These are phyloP conservation scores for Agrilus cyanescens DNA, from an alignment of 2,888 invertebrate species.

Conservation along the genomic window DNA sequence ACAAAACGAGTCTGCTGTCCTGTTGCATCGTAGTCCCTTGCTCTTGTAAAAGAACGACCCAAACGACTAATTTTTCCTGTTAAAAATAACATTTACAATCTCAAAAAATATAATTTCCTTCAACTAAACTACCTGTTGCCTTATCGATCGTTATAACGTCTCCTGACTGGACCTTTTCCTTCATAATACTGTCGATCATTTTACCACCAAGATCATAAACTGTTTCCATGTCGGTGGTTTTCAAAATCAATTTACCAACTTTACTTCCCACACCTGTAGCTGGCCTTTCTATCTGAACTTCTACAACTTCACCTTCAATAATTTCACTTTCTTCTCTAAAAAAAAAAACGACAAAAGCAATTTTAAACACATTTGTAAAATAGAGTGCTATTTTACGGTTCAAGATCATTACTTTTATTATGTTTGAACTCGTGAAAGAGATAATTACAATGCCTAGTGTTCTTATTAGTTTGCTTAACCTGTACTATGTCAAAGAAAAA, in stretches of 20 bases:
- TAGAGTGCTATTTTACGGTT: too few species aligned
- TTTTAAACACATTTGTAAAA: slow-evolving; percentile 2
- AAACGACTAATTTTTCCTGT: slow-evolving; percentile 41
- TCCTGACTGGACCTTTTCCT: slow-evolving; percentile 91
- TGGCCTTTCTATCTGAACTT: slow-evolving; percentile 91
- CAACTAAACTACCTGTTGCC: slow-evolving; percentile 83
- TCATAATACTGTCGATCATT: slow-evolving; percentile 93
- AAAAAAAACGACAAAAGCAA: not conserved
- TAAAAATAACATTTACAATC: slow-evolving; percentile 1
- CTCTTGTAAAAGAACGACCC: slow-evolving; percentile 90
- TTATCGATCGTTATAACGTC: slow-evolving; percentile 98
- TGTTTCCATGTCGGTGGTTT: slow-evolving; percentile 99
- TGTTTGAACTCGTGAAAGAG: too few species aligned
- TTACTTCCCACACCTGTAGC: slow-evolving; percentile 81
- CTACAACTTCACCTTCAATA: slow-evolving; percentile 98
- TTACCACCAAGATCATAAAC: slow-evolving; percentile 96
- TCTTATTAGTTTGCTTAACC: too few species aligned
- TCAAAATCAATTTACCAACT: slow-evolving; percentile 88
- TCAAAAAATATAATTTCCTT: not conserved
- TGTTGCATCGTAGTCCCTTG: slow-evolving; percentile 96
- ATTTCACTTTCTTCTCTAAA: slow-evolving; percentile 92
- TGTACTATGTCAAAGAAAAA: too few species aligned
- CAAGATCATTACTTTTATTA: too few species aligned
- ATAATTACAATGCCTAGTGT: too few species aligned
- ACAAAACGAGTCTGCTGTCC: slow-evolving; percentile 77